These are phyloP conservation scores for Oreochromis aureus DNA, from an alignment of 2,113 vertebrate species.

Conservation along the genomic window DNA sequence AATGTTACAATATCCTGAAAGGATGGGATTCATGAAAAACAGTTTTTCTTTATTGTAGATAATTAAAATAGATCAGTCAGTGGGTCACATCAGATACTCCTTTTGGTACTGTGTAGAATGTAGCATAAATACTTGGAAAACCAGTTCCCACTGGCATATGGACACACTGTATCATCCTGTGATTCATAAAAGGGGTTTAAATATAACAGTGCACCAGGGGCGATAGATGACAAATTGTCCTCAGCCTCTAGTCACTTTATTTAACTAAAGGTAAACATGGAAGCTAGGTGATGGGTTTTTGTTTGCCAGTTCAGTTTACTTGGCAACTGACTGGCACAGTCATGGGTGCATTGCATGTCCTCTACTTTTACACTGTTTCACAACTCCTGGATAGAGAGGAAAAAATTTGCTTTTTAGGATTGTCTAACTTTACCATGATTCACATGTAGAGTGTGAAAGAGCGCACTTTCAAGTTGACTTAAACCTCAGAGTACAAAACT, in stretches of 20 bases:
- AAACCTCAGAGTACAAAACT: not conserved
- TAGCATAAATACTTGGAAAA: not conserved
- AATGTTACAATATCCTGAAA: not conserved
- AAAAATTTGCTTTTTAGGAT: not conserved
- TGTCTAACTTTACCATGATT: not conserved
- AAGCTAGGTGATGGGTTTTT: conserved; percentile 27
- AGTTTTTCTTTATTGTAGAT: not conserved
- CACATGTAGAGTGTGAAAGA: not conserved
- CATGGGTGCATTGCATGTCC: not conserved
- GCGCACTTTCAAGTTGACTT: not conserved
- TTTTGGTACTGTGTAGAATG: not conserved
- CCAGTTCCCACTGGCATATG: not conserved
- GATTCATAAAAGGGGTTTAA: conserved; percentile 19
- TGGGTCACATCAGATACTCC: not conserved
- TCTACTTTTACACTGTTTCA: not conserved
- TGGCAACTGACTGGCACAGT: conserved; percentile 14
- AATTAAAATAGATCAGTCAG: not conserved
- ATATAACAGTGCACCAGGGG: not conserved
- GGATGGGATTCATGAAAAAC: not conserved
- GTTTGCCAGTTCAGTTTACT: conserved; percentile 37
- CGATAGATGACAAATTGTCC: conserved; percentile 4
- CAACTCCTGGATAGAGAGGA: not conserved
- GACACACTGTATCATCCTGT: not conserved
- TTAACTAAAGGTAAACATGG: conserved; percentile 31
- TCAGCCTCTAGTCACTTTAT: not conserved